These are phyloP conservation scores for Penaeus japonicus DNA, from an alignment of 1,140 invertebrate species.

Conservation along the genomic window DNA sequence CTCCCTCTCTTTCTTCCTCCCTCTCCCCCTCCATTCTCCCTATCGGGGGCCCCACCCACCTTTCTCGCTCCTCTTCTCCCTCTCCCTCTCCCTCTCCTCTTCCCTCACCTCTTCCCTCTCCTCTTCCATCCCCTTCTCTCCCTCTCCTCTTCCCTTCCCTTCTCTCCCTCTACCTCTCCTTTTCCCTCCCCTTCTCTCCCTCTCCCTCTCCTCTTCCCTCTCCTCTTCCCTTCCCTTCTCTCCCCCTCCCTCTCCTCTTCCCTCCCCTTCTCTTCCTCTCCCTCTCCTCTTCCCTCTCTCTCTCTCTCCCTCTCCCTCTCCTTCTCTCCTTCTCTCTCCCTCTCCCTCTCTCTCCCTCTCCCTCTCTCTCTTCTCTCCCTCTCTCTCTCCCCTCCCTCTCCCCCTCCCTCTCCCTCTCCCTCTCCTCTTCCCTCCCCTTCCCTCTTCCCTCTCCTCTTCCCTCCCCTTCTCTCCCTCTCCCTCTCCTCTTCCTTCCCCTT, in stretches of 20 bases:
- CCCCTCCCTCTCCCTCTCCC: not conserved
- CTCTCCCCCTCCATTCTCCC: not conserved
- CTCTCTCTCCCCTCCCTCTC: not conserved
- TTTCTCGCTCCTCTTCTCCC: too few species aligned
- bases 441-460: not conserved
- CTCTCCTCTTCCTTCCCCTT: not conserved
- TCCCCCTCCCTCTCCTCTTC: not conserved
- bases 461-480: too few species aligned
- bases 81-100: constrained; percentile 7
- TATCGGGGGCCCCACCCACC: too few species aligned
- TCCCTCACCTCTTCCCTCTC: constrained; percentile 1
- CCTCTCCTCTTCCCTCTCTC: not conserved
- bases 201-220: not conserved
- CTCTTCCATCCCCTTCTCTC: not conserved
- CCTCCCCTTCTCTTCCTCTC: not conserved
- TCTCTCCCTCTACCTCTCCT: constrained; percentile 2
- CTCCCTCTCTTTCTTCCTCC: constrained; percentile 3
- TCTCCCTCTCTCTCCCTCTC: not conserved
- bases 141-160: constrained; percentile 1
- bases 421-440: not conserved
- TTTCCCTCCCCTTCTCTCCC: not conserved
- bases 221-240: not conserved
- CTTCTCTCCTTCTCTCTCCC: not conserved
- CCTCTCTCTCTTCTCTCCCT: not conserved
- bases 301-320: not conserved